Conservation (phyloP, 23 tunicate genomes). For the Clavelina lepadiformis region DNA sequence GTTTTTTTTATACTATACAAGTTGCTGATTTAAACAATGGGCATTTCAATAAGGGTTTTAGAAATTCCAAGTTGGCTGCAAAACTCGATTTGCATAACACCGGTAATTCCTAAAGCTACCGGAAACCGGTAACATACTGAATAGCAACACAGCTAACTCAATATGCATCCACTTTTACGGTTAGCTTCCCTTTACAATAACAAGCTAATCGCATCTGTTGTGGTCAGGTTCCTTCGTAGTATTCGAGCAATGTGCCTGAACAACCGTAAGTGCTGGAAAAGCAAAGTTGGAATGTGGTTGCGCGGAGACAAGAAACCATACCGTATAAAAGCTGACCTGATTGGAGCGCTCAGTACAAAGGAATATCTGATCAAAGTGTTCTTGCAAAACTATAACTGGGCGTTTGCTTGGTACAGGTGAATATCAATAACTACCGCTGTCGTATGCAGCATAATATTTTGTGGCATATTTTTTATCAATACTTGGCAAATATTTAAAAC, state of each 20-base stretch:
- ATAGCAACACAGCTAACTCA: no score
- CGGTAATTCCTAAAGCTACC: no score
- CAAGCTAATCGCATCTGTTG: no score
- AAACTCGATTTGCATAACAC: no score
- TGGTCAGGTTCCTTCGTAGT: slow-evolving; percentile 68
- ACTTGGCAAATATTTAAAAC: background rate
- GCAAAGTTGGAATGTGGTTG: slow-evolving; percentile 71
- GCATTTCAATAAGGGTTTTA: no score
- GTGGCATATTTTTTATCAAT: background rate
- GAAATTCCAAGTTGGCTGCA: no score
- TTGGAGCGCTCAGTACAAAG: slow-evolving; percentile 77
- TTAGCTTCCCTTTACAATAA: no score
- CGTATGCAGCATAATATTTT: background rate
- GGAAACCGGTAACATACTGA: no score
- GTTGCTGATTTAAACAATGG: no score
- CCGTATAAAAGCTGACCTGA: slow-evolving; percentile 35
- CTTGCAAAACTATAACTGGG: slow-evolving; percentile 65
- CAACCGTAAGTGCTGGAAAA: slow-evolving; percentile 83
- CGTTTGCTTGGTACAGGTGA: slow-evolving; percentile 72
- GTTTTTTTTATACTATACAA: no score
- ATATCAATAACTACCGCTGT: no score
- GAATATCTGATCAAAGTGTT: slow-evolving; percentile 76
- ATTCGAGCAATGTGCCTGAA: slow-evolving; percentile 73
- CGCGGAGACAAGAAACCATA: slow-evolving; percentile 86
- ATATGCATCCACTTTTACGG: no score